phyloP scores from a whole-genome alignment of 2,113 vertebrate genomes.

The Prunella fulvescens region DNA sequence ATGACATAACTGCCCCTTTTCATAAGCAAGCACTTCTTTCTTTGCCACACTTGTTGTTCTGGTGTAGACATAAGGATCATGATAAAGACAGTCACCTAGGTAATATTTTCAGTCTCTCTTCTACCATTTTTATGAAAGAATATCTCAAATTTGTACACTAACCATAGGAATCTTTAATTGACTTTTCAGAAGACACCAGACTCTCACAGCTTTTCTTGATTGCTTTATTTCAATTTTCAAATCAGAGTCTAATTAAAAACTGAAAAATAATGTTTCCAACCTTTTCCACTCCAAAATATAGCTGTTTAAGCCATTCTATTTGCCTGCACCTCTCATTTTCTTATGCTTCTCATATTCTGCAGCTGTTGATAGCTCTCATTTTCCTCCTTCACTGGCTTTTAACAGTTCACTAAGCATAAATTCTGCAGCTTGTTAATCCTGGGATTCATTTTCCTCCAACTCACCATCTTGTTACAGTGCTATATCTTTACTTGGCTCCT shows the following conservation, averaged over 20 bases:
- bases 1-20: background rate
- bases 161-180: background rate
- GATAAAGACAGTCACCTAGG: background rate
- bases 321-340: background rate
- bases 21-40: background rate
- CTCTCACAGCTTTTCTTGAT: background rate
- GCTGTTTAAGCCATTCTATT: background rate
- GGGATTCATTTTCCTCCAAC: constrained; percentile 15
- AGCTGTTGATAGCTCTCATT: constrained; percentile 13
- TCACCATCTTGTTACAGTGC: background rate
- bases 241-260: background rate
- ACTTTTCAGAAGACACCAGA: background rate
- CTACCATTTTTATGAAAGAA: background rate
- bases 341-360: background rate
- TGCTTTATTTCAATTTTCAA: constrained; percentile 10
- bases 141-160: background rate
- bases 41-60: background rate
- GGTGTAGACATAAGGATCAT: background rate
- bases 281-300: background rate
- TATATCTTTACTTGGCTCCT: background rate
- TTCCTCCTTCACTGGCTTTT: constrained; percentile 8
- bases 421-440: constrained; percentile 21
- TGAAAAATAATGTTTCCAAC: background rate
- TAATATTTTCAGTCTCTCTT: background rate
- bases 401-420: constrained; percentile 28